Base-by-base conservation (phyloP, 2,113 vertebrate genomes). In the Columba livia region DNA sequence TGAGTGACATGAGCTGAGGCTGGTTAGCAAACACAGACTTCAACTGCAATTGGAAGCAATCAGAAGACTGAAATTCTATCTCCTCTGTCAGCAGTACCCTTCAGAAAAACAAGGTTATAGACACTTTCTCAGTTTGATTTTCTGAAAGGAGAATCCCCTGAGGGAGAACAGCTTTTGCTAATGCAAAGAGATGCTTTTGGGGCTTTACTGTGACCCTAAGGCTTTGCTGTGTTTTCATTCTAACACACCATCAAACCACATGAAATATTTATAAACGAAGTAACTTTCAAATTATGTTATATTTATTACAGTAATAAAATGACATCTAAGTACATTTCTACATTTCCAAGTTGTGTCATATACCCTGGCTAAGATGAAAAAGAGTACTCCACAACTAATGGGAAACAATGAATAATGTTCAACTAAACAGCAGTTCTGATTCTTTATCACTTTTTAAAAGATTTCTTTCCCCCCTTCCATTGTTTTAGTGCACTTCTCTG, bases 261-360 rank as follows among this genome's bases (percentile, higher is more conserved):
- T 90, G 40, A 83, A 92, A 85, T 73, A 95, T 94, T 88, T 79
- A 94, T 83, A 77, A 83, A 77, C 38, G 36, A 15, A 93, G 82
- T 65, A 93, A 42, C 56, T 74, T 90, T n/a, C 77, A 86, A 93
- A 86, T 84, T 1, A 47, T 84, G 9, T 54, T 94, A 72, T 92
- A 90, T 93, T 90, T 94, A 88, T 90, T 94, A 66, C 25, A 38
- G 77, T 85, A 93, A 93, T 86, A 93, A 94, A 95, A 89, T 84
- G 20, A 24, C 60, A 73, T 61, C 60, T 77, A 62, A 92, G 85
- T 80, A 85, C 36, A 54, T 85, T 85, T 77, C 74, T 93, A 79
- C 83, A 90, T 93, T 94, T 96, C 95, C 92, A 66, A 92, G 31
- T 62, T 56, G 15, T 93, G 72, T 67, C 86, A 26, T 74, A 64